Conservation (phyloP, 2,888 invertebrate genomes). For the Plebejus argus region DNA sequence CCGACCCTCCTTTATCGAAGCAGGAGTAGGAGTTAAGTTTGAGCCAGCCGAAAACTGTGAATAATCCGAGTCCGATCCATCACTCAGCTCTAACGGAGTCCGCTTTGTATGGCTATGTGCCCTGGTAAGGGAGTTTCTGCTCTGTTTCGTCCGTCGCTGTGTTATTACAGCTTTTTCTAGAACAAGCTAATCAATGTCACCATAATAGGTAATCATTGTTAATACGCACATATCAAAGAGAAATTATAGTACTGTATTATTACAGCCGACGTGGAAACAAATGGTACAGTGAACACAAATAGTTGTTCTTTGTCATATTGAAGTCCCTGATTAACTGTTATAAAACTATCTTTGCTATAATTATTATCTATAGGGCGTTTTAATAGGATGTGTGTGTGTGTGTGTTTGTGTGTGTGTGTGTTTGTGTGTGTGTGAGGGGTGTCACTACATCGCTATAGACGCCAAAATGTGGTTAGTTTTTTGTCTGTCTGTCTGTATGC, state of each 20-base stretch:
- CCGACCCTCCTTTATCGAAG: no score
- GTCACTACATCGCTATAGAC: no score
- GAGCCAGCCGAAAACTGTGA: no score
- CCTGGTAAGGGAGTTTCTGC: constrained; percentile 9
- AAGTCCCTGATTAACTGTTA: background rate
- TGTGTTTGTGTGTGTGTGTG: no score
- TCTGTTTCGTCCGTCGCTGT: background rate
- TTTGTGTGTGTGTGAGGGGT: no score
- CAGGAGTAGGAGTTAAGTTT: no score
- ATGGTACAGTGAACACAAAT: background rate
- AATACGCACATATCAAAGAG: background rate
- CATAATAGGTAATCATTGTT: background rate
- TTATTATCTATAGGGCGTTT: background rate
- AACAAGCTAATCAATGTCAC: background rate
- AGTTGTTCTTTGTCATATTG: background rate
- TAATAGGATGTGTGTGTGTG: background rate
- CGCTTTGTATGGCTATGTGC: no score
- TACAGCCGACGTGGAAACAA: background rate
- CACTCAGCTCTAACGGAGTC: no score
- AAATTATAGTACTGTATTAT: constrained; percentile 1
- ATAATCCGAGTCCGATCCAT: no score
- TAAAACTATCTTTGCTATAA: background rate
- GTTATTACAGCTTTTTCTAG: background rate
- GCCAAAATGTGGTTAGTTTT: no score
- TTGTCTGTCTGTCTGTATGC: no score